Percentiles rank a stretch among this genome's conserved stretches.
Conservation (phyloP, 2,888 invertebrate genomes). For the Branchellion lobata region DNA sequence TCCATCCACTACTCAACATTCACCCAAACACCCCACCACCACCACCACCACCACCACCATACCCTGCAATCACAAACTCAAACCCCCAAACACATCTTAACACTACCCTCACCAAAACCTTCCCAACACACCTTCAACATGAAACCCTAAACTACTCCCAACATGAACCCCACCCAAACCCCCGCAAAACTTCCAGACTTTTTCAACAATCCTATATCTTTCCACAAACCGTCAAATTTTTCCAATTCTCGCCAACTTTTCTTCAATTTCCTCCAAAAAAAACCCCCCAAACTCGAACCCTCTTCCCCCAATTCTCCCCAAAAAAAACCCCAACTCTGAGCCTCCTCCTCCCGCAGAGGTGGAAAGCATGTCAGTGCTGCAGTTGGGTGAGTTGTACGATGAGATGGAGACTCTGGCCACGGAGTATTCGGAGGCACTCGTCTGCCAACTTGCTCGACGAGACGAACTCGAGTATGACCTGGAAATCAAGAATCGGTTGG, state of each 20-base stretch:
- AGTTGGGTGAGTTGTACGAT: slow-evolving; percentile 40
- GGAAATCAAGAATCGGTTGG: slow-evolving; percentile 87
- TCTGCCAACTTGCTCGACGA: slow-evolving; percentile 83
- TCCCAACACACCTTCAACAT: too few relatives aligned
- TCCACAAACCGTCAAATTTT: too few relatives aligned
- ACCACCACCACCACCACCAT: too few relatives aligned
- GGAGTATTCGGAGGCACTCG: slow-evolving; percentile 86
- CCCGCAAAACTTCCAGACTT: too few relatives aligned
- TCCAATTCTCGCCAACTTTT: too few relatives aligned
- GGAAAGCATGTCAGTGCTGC: slow-evolving; percentile 12
- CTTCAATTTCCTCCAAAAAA: too few relatives aligned
- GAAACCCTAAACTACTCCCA: too few relatives aligned
- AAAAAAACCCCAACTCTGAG: not conserved
- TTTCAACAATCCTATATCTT: too few relatives aligned
- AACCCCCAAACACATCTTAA: too few relatives aligned
- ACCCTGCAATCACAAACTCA: too few relatives aligned
- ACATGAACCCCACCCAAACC: too few relatives aligned
- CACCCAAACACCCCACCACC: not conserved
- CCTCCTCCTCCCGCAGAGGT: slow-evolving; percentile 3
- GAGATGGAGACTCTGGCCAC: slow-evolving; percentile 28
- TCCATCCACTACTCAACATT: not conserved
- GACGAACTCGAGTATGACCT: slow-evolving; percentile 98
- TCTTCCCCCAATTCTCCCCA: not conserved
- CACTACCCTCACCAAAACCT: too few relatives aligned
- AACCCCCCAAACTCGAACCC: not conserved